Evolutionary conservation across 2,113 vertebrate genomes (phyloP).

Genomic region (Cettia cetti): DNA sequence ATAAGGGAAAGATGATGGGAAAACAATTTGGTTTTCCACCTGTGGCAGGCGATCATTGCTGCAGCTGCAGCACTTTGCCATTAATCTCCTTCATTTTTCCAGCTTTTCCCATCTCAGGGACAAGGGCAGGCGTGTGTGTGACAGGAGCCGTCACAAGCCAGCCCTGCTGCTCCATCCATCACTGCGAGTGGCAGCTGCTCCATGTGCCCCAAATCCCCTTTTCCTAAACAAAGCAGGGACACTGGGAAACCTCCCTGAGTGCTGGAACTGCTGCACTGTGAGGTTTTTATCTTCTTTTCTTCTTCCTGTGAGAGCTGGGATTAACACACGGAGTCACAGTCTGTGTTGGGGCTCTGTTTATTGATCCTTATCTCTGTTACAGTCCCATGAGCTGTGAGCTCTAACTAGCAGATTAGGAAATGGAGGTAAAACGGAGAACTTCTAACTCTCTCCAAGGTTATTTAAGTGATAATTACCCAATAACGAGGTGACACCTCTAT

Average conservation of each 20-base stretch:
- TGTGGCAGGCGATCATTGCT: background rate
- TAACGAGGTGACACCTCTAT: too few species aligned
- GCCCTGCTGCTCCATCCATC: background rate
- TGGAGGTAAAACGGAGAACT: too few species aligned
- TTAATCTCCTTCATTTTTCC: background rate
- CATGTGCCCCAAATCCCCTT: accelerated
- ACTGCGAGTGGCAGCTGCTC: background rate
- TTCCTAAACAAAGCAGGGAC: background rate
- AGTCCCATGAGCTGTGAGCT: too few species aligned
- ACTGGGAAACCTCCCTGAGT: background rate
- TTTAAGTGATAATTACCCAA: too few species aligned
- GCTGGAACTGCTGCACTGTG: background rate
- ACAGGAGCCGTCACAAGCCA: background rate
- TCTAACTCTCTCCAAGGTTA: too few species aligned
- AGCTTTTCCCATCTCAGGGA: background rate
- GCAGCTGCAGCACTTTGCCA: background rate
- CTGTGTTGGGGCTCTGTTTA: too few species aligned
- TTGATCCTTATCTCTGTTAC: too few species aligned
- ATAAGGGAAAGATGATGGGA: background rate
- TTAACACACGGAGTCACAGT: too few species aligned
- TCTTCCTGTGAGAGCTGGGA: too few species aligned
- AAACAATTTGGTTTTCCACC: background rate
- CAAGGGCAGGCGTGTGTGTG: background rate
- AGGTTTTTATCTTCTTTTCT: too few species aligned
- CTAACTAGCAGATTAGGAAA: too few species aligned